Evolutionary conservation across 2,797 vertebrate genomes (phyloP).

Genomic region (Parauchenoglanis ngamensis): DNA sequence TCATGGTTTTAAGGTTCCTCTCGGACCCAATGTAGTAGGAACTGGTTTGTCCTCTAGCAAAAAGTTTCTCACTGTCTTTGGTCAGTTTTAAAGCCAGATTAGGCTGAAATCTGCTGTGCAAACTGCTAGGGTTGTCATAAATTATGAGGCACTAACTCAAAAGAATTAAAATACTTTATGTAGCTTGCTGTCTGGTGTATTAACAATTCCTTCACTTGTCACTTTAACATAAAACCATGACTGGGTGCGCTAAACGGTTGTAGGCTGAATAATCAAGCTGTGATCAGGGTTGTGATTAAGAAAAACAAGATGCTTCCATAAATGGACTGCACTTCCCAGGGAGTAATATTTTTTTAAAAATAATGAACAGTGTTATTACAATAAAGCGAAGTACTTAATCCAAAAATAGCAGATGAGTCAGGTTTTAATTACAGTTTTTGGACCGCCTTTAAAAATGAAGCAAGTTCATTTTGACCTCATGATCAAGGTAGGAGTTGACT

Average conservation of each 20-base stretch:
- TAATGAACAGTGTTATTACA: not conserved
- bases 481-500: not conserved
- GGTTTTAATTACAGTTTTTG: not conserved
- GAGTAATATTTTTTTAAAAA: not conserved
- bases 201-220: not conserved
- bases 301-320: not conserved
- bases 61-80: not conserved
- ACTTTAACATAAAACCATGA: not conserved
- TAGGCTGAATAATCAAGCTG: not conserved
- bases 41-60: not conserved
- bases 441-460: not conserved
- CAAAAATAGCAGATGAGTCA: not conserved
- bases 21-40: not conserved
- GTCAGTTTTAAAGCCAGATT: not conserved
- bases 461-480: not conserved
- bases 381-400: not conserved
- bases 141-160: not conserved
- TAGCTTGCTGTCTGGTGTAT: not conserved
- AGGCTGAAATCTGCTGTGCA: not conserved
- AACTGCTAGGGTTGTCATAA: not conserved
- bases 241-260: not conserved
- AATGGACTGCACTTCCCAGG: not conserved
- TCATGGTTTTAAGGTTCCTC: not conserved
- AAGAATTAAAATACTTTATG: not conserved
- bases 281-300: not conserved